Percentiles rank a stretch among this genome's conserved stretches.
Conservation (phyloP, 2,888 invertebrate species). For the Therioaphis trifolii region DNA sequence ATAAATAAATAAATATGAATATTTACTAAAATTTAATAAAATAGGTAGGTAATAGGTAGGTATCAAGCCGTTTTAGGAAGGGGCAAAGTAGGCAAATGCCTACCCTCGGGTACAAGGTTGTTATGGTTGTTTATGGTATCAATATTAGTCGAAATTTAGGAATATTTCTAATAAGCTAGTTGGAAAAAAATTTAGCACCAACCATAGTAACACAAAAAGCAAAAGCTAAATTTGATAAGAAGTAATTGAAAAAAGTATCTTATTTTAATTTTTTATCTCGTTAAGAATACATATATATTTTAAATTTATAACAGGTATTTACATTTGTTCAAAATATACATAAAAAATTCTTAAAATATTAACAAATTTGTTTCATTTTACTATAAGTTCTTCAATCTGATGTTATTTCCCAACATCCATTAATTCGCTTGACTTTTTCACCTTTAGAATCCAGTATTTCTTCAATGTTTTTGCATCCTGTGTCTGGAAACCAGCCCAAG, state of each 20-base stretch:
- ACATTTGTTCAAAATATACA: not conserved
- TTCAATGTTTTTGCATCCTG: conserved; percentile 86
- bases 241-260: not conserved
- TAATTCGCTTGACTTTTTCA: conserved; percentile 75
- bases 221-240: conserved; percentile 9
- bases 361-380: conserved; percentile 1
- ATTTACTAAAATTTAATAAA: not conserved
- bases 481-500: conserved; percentile 90
- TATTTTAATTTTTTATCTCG: not conserved
- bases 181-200: not conserved
- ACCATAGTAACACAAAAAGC: conserved; percentile 15
- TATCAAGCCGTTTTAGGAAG: too few relatives aligned
- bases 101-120: too few relatives aligned
- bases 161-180: not conserved
- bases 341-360: not conserved
- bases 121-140: too few relatives aligned
- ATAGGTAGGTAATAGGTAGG: too few relatives aligned
- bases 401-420: conserved; percentile 50
- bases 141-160: too few relatives aligned
- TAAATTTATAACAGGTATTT: not conserved
- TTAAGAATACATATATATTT: not conserved
- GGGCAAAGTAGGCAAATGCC: too few relatives aligned
- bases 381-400: not conserved
- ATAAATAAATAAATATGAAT: not conserved
- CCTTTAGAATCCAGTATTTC: conserved; percentile 88